Percentiles rank a stretch among this genome's conserved stretches.
These are phyloP conservation scores for Turnix velox DNA, from an alignment of 2,113 vertebrate species.

Conservation along the genomic window DNA sequence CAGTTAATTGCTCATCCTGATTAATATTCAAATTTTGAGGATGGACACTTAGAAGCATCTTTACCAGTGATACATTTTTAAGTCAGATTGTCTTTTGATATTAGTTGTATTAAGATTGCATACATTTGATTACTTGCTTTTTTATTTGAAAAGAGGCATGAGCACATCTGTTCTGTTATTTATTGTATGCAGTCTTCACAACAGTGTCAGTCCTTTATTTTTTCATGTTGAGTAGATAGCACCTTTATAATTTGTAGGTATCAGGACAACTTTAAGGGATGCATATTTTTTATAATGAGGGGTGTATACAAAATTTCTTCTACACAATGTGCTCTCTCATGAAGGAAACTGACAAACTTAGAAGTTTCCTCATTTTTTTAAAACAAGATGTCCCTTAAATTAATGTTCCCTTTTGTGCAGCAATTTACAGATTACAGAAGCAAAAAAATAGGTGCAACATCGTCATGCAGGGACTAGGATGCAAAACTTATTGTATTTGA, in stretches of 20 bases:
- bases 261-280: background rate
- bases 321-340: background rate
- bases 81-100: background rate
- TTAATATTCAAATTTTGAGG: background rate
- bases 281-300: background rate
- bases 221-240: background rate
- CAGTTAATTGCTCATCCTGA: background rate
- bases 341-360: background rate
- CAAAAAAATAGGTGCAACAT: background rate
- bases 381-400: background rate
- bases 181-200: background rate
- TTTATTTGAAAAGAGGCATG: background rate
- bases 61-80: background rate
- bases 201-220: background rate
- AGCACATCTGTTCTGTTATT: background rate
- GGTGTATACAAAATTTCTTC: background rate
- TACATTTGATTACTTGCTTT: rapidly evolving
- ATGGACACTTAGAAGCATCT: background rate
- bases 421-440: background rate
- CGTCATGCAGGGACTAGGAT: background rate
- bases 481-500: background rate
- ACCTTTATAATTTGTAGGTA: background rate
- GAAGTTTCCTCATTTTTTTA: background rate
- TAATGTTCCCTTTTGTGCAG: background rate
- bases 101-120: background rate